Evolutionary conservation across 2,888 invertebrate species (phyloP).

Genomic region (Andrena bicolor): DNA sequence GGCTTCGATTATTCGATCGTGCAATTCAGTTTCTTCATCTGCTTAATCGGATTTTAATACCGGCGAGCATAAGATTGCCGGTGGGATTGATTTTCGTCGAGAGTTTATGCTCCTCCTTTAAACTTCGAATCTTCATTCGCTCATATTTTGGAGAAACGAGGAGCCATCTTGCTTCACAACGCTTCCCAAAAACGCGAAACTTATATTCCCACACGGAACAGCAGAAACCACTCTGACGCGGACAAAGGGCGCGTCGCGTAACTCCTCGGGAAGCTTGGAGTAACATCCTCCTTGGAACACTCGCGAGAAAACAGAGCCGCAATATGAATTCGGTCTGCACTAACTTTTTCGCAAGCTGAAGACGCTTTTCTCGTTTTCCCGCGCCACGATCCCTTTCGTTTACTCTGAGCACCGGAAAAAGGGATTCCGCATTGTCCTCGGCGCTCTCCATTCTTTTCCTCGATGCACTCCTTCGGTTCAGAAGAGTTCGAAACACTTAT

Average conservation of each 20-base stretch:
- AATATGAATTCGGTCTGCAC: neutral
- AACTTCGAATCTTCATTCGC: neutral
- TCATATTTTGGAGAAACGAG: neutral
- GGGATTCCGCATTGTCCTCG: too few relatives aligned
- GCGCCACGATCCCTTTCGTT: too few relatives aligned
- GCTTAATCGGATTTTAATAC: neutral
- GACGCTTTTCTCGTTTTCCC: too few relatives aligned
- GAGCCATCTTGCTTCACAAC: neutral
- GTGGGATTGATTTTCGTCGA: neutral
- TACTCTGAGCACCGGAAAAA: too few relatives aligned
- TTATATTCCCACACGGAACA: neutral
- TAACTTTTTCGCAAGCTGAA: too few relatives aligned
- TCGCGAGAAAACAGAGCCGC: neutral
- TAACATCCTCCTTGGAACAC: neutral
- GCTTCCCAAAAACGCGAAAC: neutral
- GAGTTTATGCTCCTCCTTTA: neutral
- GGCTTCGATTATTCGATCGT: neutral
- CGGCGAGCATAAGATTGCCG: neutral
- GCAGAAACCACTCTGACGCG: constrained; percentile 6
- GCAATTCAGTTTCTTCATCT: neutral
- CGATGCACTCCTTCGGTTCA: too few relatives aligned
- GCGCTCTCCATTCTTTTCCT: too few relatives aligned
- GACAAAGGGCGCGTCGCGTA: neutral
- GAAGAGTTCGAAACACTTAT: too few relatives aligned
- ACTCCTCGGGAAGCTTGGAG: neutral